Conservation (phyloP, 2,888 invertebrate genomes). For the Mimachlamys varia region DNA sequence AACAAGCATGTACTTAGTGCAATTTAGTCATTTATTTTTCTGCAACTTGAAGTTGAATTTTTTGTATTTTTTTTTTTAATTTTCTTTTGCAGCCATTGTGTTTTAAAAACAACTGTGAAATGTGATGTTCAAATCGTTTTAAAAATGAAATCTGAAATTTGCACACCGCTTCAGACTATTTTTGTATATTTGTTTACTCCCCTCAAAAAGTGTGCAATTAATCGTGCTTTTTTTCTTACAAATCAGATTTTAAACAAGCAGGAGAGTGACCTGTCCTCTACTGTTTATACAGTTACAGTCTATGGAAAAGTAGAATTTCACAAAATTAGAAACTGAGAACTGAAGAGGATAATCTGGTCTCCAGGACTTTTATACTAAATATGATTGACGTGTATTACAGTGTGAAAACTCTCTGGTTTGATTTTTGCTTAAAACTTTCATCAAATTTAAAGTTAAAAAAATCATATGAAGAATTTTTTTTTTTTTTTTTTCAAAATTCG, state of each 20-base stretch:
- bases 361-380: neutral
- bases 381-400: neutral
- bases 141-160: neutral
- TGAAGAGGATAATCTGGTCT: neutral
- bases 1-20: neutral
- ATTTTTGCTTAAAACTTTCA: too few relatives aligned
- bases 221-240: too few relatives aligned
- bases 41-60: constrained; percentile 2
- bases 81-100: constrained; percentile 37
- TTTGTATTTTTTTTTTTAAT: neutral
- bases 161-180: neutral
- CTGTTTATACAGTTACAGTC: neutral
- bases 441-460: too few relatives aligned
- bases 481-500: too few relatives aligned
- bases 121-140: neutral
- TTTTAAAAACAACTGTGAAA: constrained; percentile 34
- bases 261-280: neutral
- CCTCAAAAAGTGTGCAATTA: neutral
- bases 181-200: neutral
- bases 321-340: too few relatives aligned
- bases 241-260: too few relatives aligned
- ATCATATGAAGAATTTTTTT: too few relatives aligned
- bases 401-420: too few relatives aligned
- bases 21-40: neutral
- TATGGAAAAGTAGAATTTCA: neutral